Percentiles rank a stretch among this genome's conserved stretches.
These are phyloP conservation scores for Gobiocypris rarus DNA, from an alignment of 2,113 vertebrate genomes.

Conservation along the genomic window DNA sequence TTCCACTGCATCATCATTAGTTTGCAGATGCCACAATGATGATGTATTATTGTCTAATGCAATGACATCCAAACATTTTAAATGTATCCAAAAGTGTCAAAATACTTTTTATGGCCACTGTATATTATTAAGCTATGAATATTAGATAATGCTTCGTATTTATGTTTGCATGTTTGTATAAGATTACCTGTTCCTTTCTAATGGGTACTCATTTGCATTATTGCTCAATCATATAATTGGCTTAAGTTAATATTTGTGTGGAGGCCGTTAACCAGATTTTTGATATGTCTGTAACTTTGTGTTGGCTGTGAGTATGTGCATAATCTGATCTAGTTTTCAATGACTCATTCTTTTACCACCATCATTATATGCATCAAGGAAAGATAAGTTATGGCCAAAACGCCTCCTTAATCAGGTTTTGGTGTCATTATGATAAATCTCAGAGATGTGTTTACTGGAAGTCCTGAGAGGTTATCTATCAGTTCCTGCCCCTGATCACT, in stretches of 20 bases:
- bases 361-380: slow-evolving; percentile 33
- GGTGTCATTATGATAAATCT: slow-evolving; percentile 28
- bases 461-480: neutral
- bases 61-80: neutral
- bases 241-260: neutral
- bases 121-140: neutral
- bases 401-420: slow-evolving; percentile 18
- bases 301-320: neutral
- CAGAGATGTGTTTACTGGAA: neutral
- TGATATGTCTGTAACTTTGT: neutral
- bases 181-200: neutral
- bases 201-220: neutral
- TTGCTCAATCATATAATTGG: neutral
- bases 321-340: slow-evolving; percentile 2
- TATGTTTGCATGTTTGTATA: neutral
- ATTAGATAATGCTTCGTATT: neutral
- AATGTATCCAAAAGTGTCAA: neutral
- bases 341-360: slow-evolving; percentile 27
- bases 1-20: neutral
- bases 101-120: neutral
- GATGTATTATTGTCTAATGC: neutral
- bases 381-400: slow-evolving; percentile 32
- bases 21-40: neutral
- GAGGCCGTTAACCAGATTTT: neutral
- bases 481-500: slow-evolving; percentile 13